Conservation (phyloP, 2,797 vertebrate species). For the Erithacus rubecula region DNA sequence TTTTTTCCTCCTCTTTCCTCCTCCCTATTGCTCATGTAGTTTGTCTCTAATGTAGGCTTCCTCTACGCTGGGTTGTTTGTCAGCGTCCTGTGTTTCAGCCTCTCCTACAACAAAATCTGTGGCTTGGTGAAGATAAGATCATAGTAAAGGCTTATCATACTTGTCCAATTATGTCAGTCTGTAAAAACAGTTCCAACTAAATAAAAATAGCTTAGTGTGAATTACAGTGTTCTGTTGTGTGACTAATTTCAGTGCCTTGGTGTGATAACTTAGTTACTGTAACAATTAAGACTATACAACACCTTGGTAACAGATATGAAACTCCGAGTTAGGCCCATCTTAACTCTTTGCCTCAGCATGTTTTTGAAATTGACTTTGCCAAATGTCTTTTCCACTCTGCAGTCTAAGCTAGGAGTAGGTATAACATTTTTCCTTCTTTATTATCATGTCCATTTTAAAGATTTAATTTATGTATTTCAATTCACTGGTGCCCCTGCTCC, state of each 20-base stretch:
- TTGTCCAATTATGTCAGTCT: background rate
- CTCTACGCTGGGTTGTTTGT: background rate
- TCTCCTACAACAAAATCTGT: background rate
- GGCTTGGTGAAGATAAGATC: background rate
- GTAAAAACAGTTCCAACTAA: conserved; percentile 3
- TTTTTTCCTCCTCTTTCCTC: too few species aligned
- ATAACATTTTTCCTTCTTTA: background rate
- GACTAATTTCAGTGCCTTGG: conserved; percentile 15
- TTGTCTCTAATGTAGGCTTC: background rate
- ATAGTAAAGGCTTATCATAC: background rate
- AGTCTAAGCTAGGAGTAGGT: background rate
- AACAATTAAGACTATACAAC: background rate
- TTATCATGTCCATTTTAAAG: background rate
- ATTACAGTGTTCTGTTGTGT: background rate
- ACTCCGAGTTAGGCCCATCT: background rate
- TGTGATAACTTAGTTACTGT: background rate
- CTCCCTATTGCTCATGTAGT: background rate
- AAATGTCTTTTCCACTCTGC: background rate
- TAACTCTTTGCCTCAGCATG: background rate
- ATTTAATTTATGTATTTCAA: background rate
- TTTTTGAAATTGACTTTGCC: background rate
- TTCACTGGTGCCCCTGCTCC: background rate
- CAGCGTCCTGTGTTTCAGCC: background rate
- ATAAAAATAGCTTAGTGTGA: conserved; percentile 38
- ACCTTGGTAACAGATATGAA: background rate